Percentiles rank a stretch among this genome's conserved stretches.
Evolutionary conservation across 1,140 invertebrate species (phyloP).

Genomic region (Musca domestica): DNA sequence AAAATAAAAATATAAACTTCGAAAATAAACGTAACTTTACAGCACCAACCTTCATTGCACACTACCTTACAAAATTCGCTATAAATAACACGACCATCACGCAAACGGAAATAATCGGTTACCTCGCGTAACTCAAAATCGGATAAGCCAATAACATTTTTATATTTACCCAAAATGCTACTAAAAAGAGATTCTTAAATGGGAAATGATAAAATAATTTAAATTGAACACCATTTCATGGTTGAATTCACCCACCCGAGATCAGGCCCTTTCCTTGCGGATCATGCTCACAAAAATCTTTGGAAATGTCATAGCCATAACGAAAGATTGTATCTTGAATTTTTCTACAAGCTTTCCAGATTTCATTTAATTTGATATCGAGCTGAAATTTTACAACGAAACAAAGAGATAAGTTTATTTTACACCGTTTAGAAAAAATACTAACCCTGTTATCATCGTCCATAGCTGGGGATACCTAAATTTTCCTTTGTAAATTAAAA

Average conservation of each 20-base stretch:
- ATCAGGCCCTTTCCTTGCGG: constrained; percentile 64
- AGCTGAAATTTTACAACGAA: not conserved
- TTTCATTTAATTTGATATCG: constrained; percentile 52
- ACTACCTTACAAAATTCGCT: constrained; percentile 69
- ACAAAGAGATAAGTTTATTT: not conserved
- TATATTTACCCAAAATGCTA: constrained; percentile 64
- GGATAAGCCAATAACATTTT: constrained; percentile 62
- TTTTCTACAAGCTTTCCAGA: constrained; percentile 74
- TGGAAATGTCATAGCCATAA: constrained; percentile 66
- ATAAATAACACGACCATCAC: constrained; percentile 70
- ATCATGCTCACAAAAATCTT: constrained; percentile 66
- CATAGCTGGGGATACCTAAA: constrained; percentile 8
- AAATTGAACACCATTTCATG: not conserved
- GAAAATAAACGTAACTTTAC: not conserved
- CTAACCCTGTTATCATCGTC: constrained; percentile 23
- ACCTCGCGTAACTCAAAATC: constrained; percentile 68
- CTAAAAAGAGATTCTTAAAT: constrained; percentile 67
- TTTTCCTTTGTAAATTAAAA: constrained; percentile 13
- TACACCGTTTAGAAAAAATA: not conserved
- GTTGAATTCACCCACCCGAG: constrained; percentile 59
- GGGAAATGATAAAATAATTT: not conserved
- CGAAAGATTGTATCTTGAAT: constrained; percentile 68
- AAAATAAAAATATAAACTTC: not conserved
- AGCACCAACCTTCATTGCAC: constrained; percentile 59
- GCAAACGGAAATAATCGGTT: constrained; percentile 70